Base-by-base conservation (phyloP, 1,140 invertebrate genomes). In the Drosophila littoralis region DNA sequence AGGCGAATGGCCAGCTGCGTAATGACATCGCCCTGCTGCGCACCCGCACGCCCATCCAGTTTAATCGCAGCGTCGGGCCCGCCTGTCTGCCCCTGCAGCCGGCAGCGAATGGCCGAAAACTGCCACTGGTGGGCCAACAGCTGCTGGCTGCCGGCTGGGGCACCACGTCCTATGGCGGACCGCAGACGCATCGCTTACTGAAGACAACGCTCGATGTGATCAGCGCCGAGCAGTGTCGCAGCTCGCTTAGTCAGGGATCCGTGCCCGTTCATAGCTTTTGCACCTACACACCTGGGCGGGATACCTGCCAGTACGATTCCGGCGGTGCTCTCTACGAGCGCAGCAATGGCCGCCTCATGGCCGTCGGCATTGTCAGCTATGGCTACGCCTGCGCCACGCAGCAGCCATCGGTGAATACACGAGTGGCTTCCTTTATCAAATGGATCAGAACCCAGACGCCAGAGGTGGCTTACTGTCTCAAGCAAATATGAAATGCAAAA, bases 311-410 rank as follows among this genome's bases (percentile, higher is more conserved):
- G 43, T 91, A 91, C 13, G 91, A 92, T 52, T 92, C 91, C 1
- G 91, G 91, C 4, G 91, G 91, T 32, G 91, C 90, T 4, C 54
- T 92, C 0, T 92, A 91, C 40, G 70, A 82, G 32, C 59, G 91
- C 6, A 83, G 70, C 35, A 43, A 72, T 4, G 82, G 79, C 12
- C 81, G 89, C 40, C 73, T 92, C 3, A 79, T 88, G 84, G 83
- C 95, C 1, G 85, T 94, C 48, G 95, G 95, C 0, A 93, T 96
- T 13, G 95, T 95, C 0, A 95, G 95, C 7, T 96, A 95, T 79
- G 95, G 95, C 0, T 93, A 93, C 55, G 91, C 91, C 6, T 96
- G 95, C 79, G 95, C 93, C 0, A 76, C 93, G 7, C 91, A 92
- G 1, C 84, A 91, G 28, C 94, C 95, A 0, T 95, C 95, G 0